These are phyloP conservation scores for Dasypolia templi DNA, from an alignment of 2,888 invertebrate species.

Conservation along the genomic window DNA sequence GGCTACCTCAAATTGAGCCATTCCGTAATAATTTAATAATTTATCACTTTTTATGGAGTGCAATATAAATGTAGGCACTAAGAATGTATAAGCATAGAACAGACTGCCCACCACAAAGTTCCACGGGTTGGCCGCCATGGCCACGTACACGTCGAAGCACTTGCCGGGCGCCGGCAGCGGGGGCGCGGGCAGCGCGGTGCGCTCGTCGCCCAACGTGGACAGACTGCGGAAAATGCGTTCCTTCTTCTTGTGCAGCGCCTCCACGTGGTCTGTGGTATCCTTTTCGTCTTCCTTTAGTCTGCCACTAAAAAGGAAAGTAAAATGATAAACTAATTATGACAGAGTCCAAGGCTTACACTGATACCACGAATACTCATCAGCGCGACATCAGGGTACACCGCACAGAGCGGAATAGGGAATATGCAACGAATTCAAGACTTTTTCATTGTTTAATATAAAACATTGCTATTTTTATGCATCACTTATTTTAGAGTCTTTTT, in stretches of 20 bases:
- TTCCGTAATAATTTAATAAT: background rate
- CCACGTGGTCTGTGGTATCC: conserved; percentile 78
- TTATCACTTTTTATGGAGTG: background rate
- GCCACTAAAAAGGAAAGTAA: conserved; percentile 69
- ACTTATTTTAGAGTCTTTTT: background rate
- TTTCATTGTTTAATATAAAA: background rate
- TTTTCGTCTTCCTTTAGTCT: conserved; percentile 79
- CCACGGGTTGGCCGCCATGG: conserved; percentile 94
- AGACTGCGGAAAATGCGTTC: conserved; percentile 85
- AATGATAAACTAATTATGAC: background rate
- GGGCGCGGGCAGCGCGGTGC: conserved; percentile 78
- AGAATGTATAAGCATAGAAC: background rate
- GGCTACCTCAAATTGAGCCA: background rate
- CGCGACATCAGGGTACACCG: background rate
- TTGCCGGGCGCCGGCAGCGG: conserved; percentile 85
- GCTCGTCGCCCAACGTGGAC: conserved; percentile 63
- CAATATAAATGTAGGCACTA: background rate
- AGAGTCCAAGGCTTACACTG: background rate
- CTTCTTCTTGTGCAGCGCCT: conserved; percentile 85
- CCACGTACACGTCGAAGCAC: conserved; percentile 93
- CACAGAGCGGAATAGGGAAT: background rate
- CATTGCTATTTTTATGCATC: background rate
- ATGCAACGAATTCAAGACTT: background rate
- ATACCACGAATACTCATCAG: background rate
- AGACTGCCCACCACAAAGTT: conserved; percentile 91